A percentile compares a stretch with the other conserved stretches of the same genome.
These are phyloP conservation scores for Agonopterix subpropinquella DNA, from an alignment of 2,888 invertebrate species.

Conservation along the genomic window DNA sequence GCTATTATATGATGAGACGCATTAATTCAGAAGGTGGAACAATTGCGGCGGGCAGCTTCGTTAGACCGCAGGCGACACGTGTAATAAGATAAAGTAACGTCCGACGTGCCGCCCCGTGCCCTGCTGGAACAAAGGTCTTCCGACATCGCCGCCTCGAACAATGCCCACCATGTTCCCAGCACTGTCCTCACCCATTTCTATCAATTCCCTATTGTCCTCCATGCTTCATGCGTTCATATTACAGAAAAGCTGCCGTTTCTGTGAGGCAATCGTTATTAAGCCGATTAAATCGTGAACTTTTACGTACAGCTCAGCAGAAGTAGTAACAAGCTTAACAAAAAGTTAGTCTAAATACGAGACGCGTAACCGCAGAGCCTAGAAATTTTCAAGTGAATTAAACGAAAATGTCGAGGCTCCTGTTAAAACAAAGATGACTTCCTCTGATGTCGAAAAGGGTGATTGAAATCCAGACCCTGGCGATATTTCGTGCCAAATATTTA, in stretches of 20 bases:
- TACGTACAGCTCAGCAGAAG: not conserved
- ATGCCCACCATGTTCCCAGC: constrained; percentile 35
- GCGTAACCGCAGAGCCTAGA: constrained; percentile 14
- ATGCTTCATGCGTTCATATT: constrained; percentile 8
- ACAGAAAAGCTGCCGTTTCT: constrained; percentile 5
- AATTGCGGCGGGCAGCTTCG: constrained; percentile 53
- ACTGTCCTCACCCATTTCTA: constrained; percentile 34
- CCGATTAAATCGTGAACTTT: not conserved
- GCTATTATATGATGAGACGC: constrained; percentile 40
- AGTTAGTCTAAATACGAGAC: constrained; percentile 13
- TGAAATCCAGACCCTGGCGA: constrained; percentile 32
- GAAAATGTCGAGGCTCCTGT: constrained; percentile 14
- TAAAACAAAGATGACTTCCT: constrained; percentile 19
- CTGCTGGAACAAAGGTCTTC: constrained; percentile 57
- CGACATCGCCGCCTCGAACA: constrained; percentile 46
- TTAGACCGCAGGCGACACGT: constrained; percentile 55
- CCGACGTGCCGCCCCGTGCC: constrained; percentile 28
- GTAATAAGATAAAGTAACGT: constrained; percentile 65
- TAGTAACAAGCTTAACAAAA: constrained; percentile 4
- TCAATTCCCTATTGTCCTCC: constrained; percentile 13
- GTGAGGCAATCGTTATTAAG: not conserved
- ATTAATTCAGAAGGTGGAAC: constrained; percentile 53
- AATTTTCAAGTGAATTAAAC: constrained; percentile 15
- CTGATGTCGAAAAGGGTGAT: constrained; percentile 18
- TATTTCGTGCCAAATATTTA: constrained; percentile 46